Percentiles rank a stretch among this genome's conserved stretches.
Evolutionary conservation across 2,113 vertebrate genomes (phyloP).

Genomic region (Rallus limicola): DNA sequence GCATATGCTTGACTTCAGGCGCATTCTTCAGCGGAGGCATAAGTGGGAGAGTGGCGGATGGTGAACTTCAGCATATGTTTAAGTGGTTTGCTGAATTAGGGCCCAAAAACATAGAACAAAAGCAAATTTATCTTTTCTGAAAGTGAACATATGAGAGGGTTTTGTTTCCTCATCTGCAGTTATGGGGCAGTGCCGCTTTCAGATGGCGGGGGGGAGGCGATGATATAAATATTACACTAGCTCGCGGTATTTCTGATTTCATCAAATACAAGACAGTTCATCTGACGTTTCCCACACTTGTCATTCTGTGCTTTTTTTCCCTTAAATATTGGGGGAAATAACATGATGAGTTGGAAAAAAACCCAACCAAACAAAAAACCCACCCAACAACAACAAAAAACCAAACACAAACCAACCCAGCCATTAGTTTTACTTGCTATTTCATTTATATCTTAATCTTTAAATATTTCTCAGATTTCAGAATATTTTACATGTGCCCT

Average conservation of each 20-base stretch:
- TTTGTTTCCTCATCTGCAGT: background rate
- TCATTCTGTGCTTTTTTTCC: background rate
- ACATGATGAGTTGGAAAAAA: background rate
- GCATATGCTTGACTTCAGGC: conserved; percentile 55
- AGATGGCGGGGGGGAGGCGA: background rate
- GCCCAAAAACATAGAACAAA: conserved; percentile 11
- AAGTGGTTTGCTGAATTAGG: conserved; percentile 11
- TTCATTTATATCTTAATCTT: background rate
- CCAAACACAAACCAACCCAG: background rate
- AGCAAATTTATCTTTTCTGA: background rate
- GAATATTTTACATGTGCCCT: background rate
- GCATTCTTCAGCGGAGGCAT: background rate
- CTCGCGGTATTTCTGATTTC: background rate
- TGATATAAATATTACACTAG: background rate
- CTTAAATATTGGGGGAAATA: background rate
- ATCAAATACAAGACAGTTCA: background rate
- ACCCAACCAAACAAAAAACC: background rate
- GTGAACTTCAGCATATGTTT: conserved; percentile 40
- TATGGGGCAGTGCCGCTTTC: background rate
- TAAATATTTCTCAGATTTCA: background rate
- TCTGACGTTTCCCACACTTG: background rate
- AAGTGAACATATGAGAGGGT: background rate
- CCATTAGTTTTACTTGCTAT: background rate
- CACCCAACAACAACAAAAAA: background rate
- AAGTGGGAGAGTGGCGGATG: background rate